Evolutionary conservation across 2,113 vertebrate genomes (phyloP).

Genomic region (Pterocles gutturalis): DNA sequence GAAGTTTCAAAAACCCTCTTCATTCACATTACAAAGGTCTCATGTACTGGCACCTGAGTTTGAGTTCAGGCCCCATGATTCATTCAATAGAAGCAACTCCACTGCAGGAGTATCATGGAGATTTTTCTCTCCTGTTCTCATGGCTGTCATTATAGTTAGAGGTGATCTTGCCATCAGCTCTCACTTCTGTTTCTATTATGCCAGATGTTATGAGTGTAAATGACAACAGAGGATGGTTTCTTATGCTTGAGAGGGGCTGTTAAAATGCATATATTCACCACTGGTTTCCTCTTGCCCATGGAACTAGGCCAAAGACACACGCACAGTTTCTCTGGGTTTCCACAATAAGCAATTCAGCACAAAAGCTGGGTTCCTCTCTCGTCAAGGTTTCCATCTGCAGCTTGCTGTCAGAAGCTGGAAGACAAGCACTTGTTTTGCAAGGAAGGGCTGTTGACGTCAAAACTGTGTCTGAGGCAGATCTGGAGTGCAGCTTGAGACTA

Average conservation of each 20-base stretch:
- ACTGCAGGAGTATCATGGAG: not conserved
- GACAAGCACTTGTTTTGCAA: conserved; percentile 50
- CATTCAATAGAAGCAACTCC: not conserved
- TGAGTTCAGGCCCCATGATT: not conserved
- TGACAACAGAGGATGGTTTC: not conserved
- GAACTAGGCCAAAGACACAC: not conserved
- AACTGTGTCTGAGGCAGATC: conserved; percentile 36
- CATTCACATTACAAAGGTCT: not conserved
- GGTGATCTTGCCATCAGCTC: not conserved
- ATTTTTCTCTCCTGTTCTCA: not conserved
- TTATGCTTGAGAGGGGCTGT: not conserved
- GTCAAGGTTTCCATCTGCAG: conserved; percentile 63
- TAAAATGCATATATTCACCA: not conserved
- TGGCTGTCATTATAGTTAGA: not conserved
- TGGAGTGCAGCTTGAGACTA: conserved; percentile 66
- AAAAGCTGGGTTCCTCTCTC: conserved; percentile 60
- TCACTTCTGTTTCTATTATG: not conserved
- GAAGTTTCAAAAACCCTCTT: not conserved
- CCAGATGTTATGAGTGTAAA: not conserved
- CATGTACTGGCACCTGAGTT: not conserved
- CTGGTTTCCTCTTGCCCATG: not conserved
- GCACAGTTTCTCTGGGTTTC: conserved; percentile 57
- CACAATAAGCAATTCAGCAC: conserved; percentile 55
- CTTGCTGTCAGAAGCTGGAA: conserved; percentile 55
- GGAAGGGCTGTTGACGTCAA: conserved; percentile 54